A percentile compares a stretch with the other conserved stretches of the same genome.
phyloP scores from a whole-genome alignment of 2,888 invertebrate species.

The Latrodectus elegans region DNA sequence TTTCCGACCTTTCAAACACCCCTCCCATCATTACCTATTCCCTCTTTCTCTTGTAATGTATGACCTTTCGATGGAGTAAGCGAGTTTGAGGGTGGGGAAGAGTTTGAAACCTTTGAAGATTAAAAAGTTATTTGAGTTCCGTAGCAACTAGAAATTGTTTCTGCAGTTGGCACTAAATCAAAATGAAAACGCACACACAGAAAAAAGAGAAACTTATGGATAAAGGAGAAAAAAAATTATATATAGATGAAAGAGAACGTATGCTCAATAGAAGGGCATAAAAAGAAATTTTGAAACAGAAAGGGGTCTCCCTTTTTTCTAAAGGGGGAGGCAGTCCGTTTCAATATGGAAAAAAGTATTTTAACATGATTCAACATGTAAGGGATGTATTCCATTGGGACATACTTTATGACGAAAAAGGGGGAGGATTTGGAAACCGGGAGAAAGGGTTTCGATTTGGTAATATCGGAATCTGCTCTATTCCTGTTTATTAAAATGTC shows the following conservation, averaged over 20 bases:
- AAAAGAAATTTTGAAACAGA: not conserved
- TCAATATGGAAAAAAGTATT: not conserved
- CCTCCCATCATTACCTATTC: not conserved
- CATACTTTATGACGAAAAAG: not conserved
- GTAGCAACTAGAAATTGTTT: slow-evolving; percentile 51
- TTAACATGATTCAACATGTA: not conserved
- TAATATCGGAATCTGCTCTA: not conserved
- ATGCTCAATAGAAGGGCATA: not conserved
- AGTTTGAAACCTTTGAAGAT: slow-evolving; percentile 28
- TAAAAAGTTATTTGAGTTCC: slow-evolving; percentile 69
- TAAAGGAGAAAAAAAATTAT: not conserved
- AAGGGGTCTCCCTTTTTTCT: not conserved
- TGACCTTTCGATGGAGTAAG: slow-evolving; percentile 56
- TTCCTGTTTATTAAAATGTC: not conserved
- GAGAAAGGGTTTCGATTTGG: not conserved
- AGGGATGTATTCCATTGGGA: not conserved
- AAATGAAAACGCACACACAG: slow-evolving; percentile 3
- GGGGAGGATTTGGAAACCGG: not conserved
- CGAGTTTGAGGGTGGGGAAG: slow-evolving; percentile 6
- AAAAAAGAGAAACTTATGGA: not conserved
- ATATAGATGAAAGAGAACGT: not conserved
- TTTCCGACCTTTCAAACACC: not conserved
- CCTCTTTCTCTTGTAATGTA: slow-evolving; percentile 33
- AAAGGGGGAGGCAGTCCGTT: not conserved
- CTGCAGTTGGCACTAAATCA: slow-evolving; percentile 46